Conservation (phyloP, 2,888 invertebrate genomes). For the Erebia ligea region DNA sequence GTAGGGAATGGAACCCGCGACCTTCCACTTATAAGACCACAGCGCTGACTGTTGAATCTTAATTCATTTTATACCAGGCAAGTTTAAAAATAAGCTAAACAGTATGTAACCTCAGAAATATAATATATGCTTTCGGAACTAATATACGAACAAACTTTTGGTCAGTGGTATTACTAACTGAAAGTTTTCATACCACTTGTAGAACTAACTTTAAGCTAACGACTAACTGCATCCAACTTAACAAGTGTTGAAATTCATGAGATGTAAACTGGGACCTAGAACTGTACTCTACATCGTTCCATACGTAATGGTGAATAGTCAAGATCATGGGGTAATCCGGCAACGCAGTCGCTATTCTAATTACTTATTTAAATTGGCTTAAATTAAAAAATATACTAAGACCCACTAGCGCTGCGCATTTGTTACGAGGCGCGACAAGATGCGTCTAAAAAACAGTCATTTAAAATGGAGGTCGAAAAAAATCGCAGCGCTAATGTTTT, state of each 20-base stretch:
- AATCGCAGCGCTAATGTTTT: too few species aligned
- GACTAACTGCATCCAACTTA: slow-evolving; percentile 14
- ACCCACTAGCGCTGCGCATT: too few species aligned
- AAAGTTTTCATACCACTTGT: slow-evolving; percentile 12
- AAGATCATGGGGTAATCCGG: neutral
- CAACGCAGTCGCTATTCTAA: neutral
- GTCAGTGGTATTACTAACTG: slow-evolving; percentile 6
- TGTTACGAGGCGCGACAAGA: too few species aligned
- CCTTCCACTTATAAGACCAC: too few species aligned
- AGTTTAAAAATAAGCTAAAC: neutral
- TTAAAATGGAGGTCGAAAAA: too few species aligned
- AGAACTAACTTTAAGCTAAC: slow-evolving; percentile 22
- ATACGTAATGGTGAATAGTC: neutral
- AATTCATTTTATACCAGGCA: neutral
- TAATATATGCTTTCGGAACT: neutral
- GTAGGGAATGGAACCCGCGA: too few species aligned
- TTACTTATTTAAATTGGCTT: neutral
- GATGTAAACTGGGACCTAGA: slow-evolving; percentile 15
- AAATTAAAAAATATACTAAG: too few species aligned
- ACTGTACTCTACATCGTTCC: neutral
- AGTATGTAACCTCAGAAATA: neutral
- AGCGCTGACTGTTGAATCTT: too few species aligned
- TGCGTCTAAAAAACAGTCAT: too few species aligned
- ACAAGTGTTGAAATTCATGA: slow-evolving; percentile 17
- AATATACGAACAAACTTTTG: slow-evolving; percentile 9